These are phyloP conservation scores for Cerastoderma edule DNA, from an alignment of 2,888 invertebrate species.

Conservation along the genomic window DNA sequence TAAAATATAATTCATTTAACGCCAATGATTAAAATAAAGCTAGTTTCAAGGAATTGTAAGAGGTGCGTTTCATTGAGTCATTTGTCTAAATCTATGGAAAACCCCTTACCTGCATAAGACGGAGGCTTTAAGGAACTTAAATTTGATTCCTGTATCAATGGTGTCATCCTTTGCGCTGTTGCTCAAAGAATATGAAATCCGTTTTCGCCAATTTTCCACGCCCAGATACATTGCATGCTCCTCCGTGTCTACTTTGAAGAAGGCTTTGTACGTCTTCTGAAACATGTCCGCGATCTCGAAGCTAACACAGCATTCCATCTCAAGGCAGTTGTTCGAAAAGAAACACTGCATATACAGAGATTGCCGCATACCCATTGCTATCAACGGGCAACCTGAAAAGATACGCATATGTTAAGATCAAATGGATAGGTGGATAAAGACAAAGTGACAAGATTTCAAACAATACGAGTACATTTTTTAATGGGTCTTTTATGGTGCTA, in stretches of 20 bases:
- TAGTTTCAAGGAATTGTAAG: no score
- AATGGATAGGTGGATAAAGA: no score
- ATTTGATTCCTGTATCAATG: constrained; percentile 52
- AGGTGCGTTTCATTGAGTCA: no score
- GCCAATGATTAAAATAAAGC: no score
- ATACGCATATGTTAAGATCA: no score
- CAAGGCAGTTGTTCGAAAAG: constrained; percentile 67
- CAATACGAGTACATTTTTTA: no score
- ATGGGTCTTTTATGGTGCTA: no score
- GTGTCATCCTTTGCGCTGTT: constrained; percentile 58
- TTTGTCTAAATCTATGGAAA: no score
- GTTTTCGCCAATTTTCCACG: constrained; percentile 48
- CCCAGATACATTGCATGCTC: constrained; percentile 57
- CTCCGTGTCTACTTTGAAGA: constrained; percentile 67
- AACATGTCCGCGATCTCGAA: constrained; percentile 65
- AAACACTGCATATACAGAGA: constrained; percentile 62
- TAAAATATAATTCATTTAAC: no score
- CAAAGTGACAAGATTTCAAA: no score
- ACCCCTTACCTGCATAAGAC: constrained; percentile 27
- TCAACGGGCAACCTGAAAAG: constrained; percentile 68
- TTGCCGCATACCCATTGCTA: constrained; percentile 64
- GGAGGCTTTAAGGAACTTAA: constrained; percentile 61
- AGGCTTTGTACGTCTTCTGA: constrained; percentile 66
- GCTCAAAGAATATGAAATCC: constrained; percentile 42
- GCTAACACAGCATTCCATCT: constrained; percentile 72